Conservation (phyloP, 2,888 invertebrate species). For the Polietes domitor region DNA sequence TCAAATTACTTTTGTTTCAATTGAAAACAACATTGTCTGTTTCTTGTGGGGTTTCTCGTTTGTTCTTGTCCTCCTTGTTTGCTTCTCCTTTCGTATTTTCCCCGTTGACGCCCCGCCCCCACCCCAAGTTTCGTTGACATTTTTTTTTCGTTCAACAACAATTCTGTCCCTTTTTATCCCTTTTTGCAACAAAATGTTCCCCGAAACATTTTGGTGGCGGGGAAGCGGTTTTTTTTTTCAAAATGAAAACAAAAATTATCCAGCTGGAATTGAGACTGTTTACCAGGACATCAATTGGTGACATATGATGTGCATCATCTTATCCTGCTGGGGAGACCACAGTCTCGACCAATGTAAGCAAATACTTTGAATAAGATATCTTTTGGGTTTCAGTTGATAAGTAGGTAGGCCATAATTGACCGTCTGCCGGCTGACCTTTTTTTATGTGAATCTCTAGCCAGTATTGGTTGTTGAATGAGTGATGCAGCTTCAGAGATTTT, state of each 20-base stretch:
- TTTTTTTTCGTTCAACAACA: not conserved
- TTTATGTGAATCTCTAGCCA: too few species aligned
- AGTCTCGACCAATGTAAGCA: not conserved
- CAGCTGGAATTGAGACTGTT: constrained; percentile 1
- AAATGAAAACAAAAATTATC: not conserved
- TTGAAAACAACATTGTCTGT: constrained; percentile 46
- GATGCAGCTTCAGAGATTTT: too few species aligned
- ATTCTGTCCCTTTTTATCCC: not conserved
- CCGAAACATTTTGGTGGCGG: not conserved
- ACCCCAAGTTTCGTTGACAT: too few species aligned
- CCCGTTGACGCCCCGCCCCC: too few species aligned
- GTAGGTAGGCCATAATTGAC: not conserved
- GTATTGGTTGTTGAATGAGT: too few species aligned
- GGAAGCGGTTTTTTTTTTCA: not conserved
- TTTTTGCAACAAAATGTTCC: constrained; percentile 8
- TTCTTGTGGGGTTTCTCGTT: constrained; percentile 36
- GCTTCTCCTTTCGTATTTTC: not conserved
- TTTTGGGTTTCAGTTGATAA: not conserved
- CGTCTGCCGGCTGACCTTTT: not conserved
- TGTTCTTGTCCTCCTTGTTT: not conserved
- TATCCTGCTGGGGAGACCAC: not conserved
- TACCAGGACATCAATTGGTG: not conserved
- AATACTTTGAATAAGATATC: not conserved
- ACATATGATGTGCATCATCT: not conserved
- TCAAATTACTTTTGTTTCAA: constrained; percentile 64